phyloP scores from a whole-genome alignment of 2,113 vertebrate species.

The Eurystomus gularis region DNA sequence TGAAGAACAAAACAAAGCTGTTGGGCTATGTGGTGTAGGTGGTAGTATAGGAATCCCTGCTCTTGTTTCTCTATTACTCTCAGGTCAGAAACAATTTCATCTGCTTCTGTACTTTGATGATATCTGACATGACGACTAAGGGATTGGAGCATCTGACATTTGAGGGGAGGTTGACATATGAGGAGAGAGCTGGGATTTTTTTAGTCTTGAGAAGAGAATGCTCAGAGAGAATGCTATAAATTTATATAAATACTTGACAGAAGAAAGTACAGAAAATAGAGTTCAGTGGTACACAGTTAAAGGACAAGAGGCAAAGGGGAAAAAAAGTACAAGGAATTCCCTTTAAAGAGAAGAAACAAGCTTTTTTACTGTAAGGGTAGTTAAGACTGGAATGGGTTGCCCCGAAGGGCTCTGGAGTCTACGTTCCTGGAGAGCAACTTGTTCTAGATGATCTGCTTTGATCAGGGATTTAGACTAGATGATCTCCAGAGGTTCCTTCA shows the following conservation, averaged over 20 bases:
- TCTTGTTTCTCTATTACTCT: background rate
- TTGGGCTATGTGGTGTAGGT: background rate
- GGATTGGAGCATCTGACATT: background rate
- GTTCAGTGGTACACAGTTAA: background rate
- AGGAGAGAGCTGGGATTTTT: background rate
- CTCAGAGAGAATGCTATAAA: background rate
- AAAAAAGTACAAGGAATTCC: background rate
- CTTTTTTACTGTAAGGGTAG: background rate
- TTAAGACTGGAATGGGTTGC: background rate
- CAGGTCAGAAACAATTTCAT: background rate
- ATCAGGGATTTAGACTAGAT: background rate
- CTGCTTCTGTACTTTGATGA: background rate
- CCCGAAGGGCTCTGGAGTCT: background rate
- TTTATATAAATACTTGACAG: background rate
- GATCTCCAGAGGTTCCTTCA: background rate
- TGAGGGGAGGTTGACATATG: background rate
- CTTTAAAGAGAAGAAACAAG: background rate
- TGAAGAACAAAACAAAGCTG: constrained; percentile 6
- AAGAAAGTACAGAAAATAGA: background rate
- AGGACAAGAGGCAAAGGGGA: background rate
- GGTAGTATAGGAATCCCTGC: background rate
- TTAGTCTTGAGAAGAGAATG: background rate
- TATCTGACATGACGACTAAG: background rate
- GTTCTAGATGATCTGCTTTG: background rate
- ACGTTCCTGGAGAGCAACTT: background rate